Evolutionary conservation across 2,888 invertebrate genomes (phyloP), one percentile per base, ranked within the genome.

Genomic region (Drosophila recens): DNA sequence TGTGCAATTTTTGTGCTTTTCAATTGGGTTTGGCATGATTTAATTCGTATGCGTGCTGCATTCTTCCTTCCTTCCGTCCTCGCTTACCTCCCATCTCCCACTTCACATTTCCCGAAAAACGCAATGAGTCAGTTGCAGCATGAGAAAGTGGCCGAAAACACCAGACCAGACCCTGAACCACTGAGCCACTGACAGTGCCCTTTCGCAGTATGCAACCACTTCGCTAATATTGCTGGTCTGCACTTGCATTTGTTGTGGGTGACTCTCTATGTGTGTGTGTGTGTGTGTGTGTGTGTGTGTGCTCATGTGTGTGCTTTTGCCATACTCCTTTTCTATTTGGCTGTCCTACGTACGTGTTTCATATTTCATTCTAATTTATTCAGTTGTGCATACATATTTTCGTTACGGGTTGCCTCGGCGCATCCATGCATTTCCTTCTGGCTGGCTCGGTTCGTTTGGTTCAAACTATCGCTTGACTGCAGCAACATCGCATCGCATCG

Each of bases 331-430:
- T 0, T 0, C 45, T 23, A 13, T 45, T 45, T 6, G 11, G 46
- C 56, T 65, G 57, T 67, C 66, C 83, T 85, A 85, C 85, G 88
- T 85, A 85, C 85, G 88, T 85, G 88, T 86, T 87, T 86, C 88
- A 85, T 85, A 85, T 85, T 85, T 85, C 88, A 85, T 85, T 85
- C 88, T 88, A 85, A 85, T 88, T 85, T 85, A 85, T 85, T 88
- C 85, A 85, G 83, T 88, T 85, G 88, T 86, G 88, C 87, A 85
- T 85, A 82, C 85, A 85, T 85, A 85, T 87, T 85, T 85, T 85
- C 82, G 87, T 85, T 85, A 85, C 84, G 84, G 84, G 87, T 77
- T 85, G 84, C 85, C 85, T 87, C 87, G 69, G 80, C 85, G 84
- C 84, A 84, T 84, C 87, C 87, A 84, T 80, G 87, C 84, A 87